phyloP scores from a whole-genome alignment of 30 jellyfish, hydroid and myxozoan species.

The Pelagia noctiluca region DNA sequence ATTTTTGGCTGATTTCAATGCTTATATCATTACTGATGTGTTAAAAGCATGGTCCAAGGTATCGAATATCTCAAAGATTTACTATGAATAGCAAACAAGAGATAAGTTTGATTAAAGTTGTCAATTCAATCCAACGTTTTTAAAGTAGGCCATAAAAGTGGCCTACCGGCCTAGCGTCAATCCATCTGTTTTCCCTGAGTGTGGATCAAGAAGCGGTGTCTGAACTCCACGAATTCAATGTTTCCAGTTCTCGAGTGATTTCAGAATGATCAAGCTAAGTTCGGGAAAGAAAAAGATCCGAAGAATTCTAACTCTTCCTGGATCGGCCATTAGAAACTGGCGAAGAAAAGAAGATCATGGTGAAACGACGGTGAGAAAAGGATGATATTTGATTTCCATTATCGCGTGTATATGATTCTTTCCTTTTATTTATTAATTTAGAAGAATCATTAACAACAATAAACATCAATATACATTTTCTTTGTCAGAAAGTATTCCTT shows the following conservation, averaged over 20 bases:
- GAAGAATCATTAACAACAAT: not conserved
- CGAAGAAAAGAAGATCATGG: conserved; percentile 74
- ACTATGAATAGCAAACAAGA: no score
- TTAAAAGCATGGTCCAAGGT: not conserved
- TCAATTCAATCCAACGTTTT: not conserved
- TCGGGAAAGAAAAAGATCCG: conserved; percentile 84
- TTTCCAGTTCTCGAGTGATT: not conserved
- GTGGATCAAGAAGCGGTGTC: not conserved
- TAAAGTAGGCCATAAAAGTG: no score
- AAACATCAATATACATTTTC: not conserved
- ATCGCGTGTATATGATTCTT: not conserved
- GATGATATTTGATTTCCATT: not conserved
- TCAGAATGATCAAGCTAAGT: conserved; percentile 68
- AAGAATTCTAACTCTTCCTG: conserved; percentile 80
- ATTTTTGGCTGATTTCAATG: not conserved
- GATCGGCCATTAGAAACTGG: conserved; percentile 95
- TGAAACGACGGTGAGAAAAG: conserved; percentile 64
- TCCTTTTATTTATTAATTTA: not conserved
- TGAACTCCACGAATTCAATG: no score
- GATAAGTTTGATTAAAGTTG: not conserved
- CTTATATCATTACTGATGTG: not conserved
- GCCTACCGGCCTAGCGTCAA: not conserved
- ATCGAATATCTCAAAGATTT: not conserved
- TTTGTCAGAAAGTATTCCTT: no score
- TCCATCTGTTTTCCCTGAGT: not conserved